Conservation (phyloP, 2,113 vertebrate species). For the Gobius niger region DNA sequence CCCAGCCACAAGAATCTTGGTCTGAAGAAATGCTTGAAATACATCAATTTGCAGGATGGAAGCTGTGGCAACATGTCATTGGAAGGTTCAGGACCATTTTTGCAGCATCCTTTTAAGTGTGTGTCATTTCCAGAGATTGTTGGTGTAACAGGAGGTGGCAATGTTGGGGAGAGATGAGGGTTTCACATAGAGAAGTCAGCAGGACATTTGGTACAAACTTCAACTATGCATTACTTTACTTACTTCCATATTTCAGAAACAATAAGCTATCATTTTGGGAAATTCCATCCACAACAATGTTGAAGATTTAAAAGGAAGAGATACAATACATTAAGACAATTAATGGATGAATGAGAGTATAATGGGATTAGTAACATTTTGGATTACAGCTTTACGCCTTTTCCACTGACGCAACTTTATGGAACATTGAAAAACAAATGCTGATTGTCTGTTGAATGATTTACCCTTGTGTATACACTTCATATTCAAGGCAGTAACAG, state of each 20-base stretch:
- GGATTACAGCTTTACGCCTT: too few species aligned
- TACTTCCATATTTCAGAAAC: too few species aligned
- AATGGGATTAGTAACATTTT: too few species aligned
- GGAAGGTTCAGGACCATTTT: conserved; percentile 18
- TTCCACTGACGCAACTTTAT: too few species aligned
- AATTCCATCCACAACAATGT: too few species aligned
- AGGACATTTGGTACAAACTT: too few species aligned
- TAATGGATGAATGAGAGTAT: too few species aligned
- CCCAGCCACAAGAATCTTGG: conserved; percentile 6
- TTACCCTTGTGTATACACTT: neutral
- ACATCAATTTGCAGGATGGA: conserved; percentile 13
- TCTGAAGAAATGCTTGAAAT: conserved; percentile 7
- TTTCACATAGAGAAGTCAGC: neutral
- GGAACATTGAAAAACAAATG: too few species aligned
- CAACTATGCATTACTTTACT: too few species aligned
- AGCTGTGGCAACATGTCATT: neutral
- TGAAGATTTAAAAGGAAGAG: too few species aligned
- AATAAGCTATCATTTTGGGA: too few species aligned
- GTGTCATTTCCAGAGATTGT: neutral
- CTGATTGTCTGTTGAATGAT: neutral
- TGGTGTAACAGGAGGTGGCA: conserved; percentile 30
- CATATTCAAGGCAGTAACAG: neutral
- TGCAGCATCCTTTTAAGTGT: conserved; percentile 18
- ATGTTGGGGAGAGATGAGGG: conserved; percentile 40
- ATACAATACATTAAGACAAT: too few species aligned